A percentile compares a stretch with the other conserved stretches of the same genome.
Evolutionary conservation across 2,797 vertebrate species (phyloP).

Genomic region (Sus cebifrons): DNA sequence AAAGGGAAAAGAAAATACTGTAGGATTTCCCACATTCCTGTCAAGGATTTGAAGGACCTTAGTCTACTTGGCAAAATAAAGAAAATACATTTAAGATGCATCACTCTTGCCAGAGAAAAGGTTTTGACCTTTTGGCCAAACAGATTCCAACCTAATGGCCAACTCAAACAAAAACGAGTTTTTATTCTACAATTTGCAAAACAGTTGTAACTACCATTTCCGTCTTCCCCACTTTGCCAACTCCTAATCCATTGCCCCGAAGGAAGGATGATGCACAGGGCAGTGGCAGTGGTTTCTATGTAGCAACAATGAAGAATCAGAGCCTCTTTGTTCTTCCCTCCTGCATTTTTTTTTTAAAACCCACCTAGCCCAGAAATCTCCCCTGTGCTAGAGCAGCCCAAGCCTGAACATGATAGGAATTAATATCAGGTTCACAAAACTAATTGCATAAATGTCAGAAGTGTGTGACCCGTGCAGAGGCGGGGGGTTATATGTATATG

Average conservation of each 20-base stretch:
- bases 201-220: slow-evolving; percentile 62
- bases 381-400: neutral
- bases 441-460: neutral
- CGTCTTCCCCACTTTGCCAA: neutral
- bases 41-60: slow-evolving; percentile 38
- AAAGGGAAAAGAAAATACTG: neutral
- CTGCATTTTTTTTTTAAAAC: neutral
- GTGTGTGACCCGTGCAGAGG: neutral
- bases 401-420: neutral
- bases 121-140: slow-evolving; percentile 30
- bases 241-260: neutral
- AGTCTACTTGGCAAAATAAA: slow-evolving; percentile 56
- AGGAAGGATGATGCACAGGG: neutral
- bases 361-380: neutral
- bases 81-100: slow-evolving; percentile 41
- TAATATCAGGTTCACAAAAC: neutral
- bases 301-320: slow-evolving; percentile 38
- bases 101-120: slow-evolving; percentile 34
- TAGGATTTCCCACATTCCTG: neutral
- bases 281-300: neutral
- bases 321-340: neutral
- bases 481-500: neutral
- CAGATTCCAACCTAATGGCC: slow-evolving; percentile 48
- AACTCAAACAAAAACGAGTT: slow-evolving; percentile 51
- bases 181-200: slow-evolving; percentile 54